Evolutionary conservation across 2,888 invertebrate species (phyloP).

Genomic region (Rhaphigaster nebulosa): DNA sequence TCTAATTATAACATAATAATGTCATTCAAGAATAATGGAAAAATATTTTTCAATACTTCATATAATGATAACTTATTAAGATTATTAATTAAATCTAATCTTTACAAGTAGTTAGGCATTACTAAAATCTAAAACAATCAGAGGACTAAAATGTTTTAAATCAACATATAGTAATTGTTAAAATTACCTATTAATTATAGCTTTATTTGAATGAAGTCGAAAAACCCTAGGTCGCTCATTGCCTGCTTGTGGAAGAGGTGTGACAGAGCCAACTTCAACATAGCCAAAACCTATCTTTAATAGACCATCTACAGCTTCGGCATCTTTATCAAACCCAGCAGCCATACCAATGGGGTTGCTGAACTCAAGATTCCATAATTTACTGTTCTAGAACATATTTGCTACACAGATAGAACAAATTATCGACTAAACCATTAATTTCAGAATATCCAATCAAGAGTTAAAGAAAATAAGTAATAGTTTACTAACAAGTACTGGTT

Average conservation of each 20-base stretch:
- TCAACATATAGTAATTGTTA: background rate
- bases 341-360: slow-evolving; percentile 96
- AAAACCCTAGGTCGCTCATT: slow-evolving; percentile 95
- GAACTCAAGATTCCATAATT: slow-evolving; percentile 80
- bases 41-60: too few species aligned
- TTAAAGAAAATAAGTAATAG: background rate
- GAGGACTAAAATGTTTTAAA: background rate
- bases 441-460: background rate
- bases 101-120: too few species aligned
- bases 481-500: slow-evolving; percentile 75
- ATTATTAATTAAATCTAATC: too few species aligned
- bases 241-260: slow-evolving; percentile 92
- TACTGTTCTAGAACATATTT: slow-evolving; percentile 74
- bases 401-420: slow-evolving; percentile 49
- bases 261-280: slow-evolving; percentile 96
- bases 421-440: background rate
- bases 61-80: too few species aligned
- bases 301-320: slow-evolving; percentile 88
- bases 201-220: slow-evolving; percentile 84
- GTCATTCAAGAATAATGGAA: too few species aligned
- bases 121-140: too few species aligned
- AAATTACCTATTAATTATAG: slow-evolving; percentile 87
- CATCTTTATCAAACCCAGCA: slow-evolving; percentile 98
- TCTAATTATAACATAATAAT: too few species aligned
- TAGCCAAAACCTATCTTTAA: slow-evolving; percentile 92